phyloP scores from a whole-genome alignment of 2,888 invertebrate species.

The Phengaris alcon region DNA sequence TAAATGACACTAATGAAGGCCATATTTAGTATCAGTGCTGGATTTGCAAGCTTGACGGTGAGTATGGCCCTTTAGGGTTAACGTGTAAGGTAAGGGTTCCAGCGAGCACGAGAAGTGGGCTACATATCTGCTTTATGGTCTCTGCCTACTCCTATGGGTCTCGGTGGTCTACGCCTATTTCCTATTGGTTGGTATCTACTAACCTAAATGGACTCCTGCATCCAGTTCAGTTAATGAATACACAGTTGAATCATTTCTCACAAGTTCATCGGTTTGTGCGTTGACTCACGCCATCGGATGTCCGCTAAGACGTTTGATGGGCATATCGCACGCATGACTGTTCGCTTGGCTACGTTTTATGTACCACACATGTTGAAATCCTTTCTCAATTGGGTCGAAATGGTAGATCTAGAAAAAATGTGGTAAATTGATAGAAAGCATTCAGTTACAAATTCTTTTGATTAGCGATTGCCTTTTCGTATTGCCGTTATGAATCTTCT shows the following conservation, averaged over 20 bases:
- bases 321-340: slow-evolving; percentile 15
- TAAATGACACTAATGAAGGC: too few species aligned
- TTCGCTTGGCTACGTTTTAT: slow-evolving; percentile 14
- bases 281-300: slow-evolving; percentile 20
- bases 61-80: too few species aligned
- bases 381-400: not conserved
- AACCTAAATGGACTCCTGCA: too few species aligned
- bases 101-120: too few species aligned
- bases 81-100: too few species aligned
- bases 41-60: too few species aligned
- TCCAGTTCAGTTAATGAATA: not conserved
- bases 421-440: not conserved
- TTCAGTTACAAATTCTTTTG: not conserved
- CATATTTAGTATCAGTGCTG: too few species aligned
- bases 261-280: not conserved
- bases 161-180: too few species aligned
- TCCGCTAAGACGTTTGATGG: slow-evolving; percentile 18
- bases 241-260: slow-evolving; percentile 7
- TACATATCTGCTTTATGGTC: too few species aligned
- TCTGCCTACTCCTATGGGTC: too few species aligned
- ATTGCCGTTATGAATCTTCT: not conserved
- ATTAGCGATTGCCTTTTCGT: not conserved
- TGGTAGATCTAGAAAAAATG: not conserved
- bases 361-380: not conserved
- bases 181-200: too few species aligned